A percentile compares a stretch with the other conserved stretches of the same genome.
Evolutionary conservation across 2,113 vertebrate genomes (phyloP).

Genomic region (Seriola aureovittata): DNA sequence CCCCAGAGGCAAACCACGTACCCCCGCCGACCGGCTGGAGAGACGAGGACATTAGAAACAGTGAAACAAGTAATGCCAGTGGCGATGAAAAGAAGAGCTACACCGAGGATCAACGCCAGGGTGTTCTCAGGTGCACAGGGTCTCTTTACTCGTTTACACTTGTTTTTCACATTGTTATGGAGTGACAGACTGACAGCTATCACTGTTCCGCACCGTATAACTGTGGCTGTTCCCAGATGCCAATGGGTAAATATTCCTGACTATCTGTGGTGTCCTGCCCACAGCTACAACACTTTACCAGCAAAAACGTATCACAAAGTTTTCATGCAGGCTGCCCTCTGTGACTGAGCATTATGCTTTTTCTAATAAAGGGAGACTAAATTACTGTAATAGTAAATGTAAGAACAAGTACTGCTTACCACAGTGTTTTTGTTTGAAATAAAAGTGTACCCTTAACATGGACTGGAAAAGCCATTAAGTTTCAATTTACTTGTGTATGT

Average conservation of each 20-base stretch:
- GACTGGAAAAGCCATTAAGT: too few relatives aligned
- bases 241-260: not conserved
- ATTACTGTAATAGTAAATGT: not conserved
- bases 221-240: not conserved
- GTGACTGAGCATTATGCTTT: conserved; percentile 1
- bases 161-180: not conserved
- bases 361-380: not conserved
- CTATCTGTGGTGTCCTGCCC: not conserved
- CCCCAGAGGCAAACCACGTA: conserved; percentile 76
- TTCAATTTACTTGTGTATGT: not conserved
- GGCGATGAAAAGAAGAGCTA: conserved; percentile 86
- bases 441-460: too few relatives aligned
- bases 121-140: conserved; percentile 88
- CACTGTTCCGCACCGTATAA: not conserved
- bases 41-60: conserved; percentile 78
- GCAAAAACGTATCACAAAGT: not conserved
- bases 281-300: not conserved
- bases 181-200: not conserved
- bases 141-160: not conserved
- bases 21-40: conserved; percentile 84
- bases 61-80: conserved; percentile 31
- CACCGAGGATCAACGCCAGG: conserved; percentile 92
- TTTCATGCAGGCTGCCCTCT: not conserved
- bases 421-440: not conserved
- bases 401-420: not conserved